Percentiles rank a stretch among this genome's conserved stretches.
Evolutionary conservation across 2,888 invertebrate species (phyloP).

Genomic region (Agriopis marginaria): DNA sequence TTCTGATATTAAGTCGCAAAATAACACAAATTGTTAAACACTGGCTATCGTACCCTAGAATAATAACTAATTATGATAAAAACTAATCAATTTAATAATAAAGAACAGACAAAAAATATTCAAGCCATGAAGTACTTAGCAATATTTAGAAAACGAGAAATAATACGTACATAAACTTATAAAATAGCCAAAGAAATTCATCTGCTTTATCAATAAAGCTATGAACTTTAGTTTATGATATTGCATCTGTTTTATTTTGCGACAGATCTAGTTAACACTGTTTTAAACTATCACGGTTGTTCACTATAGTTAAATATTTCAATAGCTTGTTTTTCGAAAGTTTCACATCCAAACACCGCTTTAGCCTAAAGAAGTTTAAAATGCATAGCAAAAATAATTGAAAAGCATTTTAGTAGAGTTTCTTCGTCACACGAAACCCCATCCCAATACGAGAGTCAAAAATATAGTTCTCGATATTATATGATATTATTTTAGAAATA

Average conservation of each 20-base stretch:
- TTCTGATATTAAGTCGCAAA: background rate
- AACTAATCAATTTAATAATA: too few relatives aligned
- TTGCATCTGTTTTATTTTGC: background rate
- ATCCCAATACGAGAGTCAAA: conserved; percentile 72
- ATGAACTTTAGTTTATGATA: too few relatives aligned
- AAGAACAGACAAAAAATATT: too few relatives aligned
- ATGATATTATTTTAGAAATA: conserved; percentile 41
- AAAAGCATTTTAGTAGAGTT: conserved; percentile 51
- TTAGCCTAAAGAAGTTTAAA: conserved; percentile 60
- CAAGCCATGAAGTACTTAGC: too few relatives aligned
- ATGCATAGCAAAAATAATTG: conserved; percentile 76
- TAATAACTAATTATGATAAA: background rate
- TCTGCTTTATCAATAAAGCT: too few relatives aligned
- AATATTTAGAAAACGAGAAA: too few relatives aligned
- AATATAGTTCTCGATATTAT: conserved; percentile 65
- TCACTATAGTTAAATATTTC: conserved; percentile 1
- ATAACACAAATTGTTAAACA: conserved; percentile 1
- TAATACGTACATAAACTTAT: too few relatives aligned
- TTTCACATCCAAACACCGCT: conserved; percentile 53
- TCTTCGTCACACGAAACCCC: conserved; percentile 37
- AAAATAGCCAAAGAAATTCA: too few relatives aligned
- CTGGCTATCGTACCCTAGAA: background rate
- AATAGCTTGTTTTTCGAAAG: background rate
- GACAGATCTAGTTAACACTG: background rate
- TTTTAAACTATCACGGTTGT: too few relatives aligned